Evolutionary conservation across 2,113 vertebrate species (phyloP), one percentile per base, ranked within the genome.

Genomic region (Channa maculata): DNA sequence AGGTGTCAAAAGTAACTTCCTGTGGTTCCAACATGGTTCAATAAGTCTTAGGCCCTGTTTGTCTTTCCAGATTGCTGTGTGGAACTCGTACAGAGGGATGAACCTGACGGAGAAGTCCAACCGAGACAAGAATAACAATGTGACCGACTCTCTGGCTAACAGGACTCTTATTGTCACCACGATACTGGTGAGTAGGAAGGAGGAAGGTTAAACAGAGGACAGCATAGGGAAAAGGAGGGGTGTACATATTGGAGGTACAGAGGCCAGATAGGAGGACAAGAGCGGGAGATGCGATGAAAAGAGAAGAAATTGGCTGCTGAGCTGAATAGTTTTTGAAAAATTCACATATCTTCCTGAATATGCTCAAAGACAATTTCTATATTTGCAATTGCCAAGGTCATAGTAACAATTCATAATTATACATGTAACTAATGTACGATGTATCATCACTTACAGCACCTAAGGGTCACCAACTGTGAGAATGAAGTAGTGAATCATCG

Each of bases 81-180:
- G 98, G 98, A 99, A 97, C 82, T 98, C 97, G 53, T 95, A 96
- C 88, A 93, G 84, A 37, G 98, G 98, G 74, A 96, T 99, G 90
- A 98, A 97, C 87, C 95, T 99, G 94, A 97, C 95, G 0, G 96
- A 97, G 60, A 91, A 91, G 78, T 72, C 70, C 83, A 92, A 86
- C 77, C 94, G 93, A 83, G 96, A 97, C 72, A 93, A 88, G 46
- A 93, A 94, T 49, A 95, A 92, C 79, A 98, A 98, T 65, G 95
- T 97, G 90, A 97, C 97, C 0, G 97, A 97, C 84, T 97, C 98
- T 0, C 73, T 99, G 89, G 96, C 96, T 70, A 99, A 99, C 94
- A 92, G 97, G 80, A 98, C 98, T 0, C 96, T 99, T 65, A 96
- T 99, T 0, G 98, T 99, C 85, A 99, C 98, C 73, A 99, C 98